Evolutionary conservation across 2,888 invertebrate species (phyloP).

Genomic region (Falcaria lacertinaria): DNA sequence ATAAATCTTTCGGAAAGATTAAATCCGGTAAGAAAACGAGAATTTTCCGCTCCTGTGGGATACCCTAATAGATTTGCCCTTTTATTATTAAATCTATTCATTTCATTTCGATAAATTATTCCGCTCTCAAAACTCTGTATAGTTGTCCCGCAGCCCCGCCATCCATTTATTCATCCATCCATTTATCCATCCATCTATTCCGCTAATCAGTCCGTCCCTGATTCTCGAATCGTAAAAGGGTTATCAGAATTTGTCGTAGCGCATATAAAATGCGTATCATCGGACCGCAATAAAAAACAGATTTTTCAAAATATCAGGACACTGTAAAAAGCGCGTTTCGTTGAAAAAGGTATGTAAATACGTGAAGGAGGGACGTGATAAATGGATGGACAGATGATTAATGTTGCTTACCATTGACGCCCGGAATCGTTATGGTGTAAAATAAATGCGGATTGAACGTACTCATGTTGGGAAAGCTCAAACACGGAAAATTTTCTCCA

Average conservation of each 20-base stretch:
- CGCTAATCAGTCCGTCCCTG: neutral
- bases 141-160: neutral
- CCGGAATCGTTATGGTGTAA: slow-evolving; percentile 25
- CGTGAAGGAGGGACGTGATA: slow-evolving; percentile 38
- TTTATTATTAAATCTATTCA: neutral
- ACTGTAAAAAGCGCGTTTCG: slow-evolving; percentile 2
- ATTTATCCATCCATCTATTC: neutral
- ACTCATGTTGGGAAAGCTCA: no score
- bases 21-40: slow-evolving; percentile 10
- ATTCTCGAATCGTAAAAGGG: slow-evolving; percentile 5
- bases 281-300: slow-evolving; percentile 32
- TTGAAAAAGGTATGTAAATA: slow-evolving; percentile 35
- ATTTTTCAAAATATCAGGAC: slow-evolving; percentile 23
- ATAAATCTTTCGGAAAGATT: no score
- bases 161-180: no score
- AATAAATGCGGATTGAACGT: neutral
- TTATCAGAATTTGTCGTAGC: slow-evolving; percentile 11
- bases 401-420: slow-evolving; percentile 33
- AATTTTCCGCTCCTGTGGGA: slow-evolving; percentile 19
- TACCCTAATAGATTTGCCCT: no score
- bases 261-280: slow-evolving; percentile 26
- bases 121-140: neutral
- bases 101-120: neutral
- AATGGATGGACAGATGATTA: slow-evolving; percentile 38
- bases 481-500: no score